Evolutionary conservation across 2,113 vertebrate species (phyloP).

Genomic region (Sturnus vulgaris): DNA sequence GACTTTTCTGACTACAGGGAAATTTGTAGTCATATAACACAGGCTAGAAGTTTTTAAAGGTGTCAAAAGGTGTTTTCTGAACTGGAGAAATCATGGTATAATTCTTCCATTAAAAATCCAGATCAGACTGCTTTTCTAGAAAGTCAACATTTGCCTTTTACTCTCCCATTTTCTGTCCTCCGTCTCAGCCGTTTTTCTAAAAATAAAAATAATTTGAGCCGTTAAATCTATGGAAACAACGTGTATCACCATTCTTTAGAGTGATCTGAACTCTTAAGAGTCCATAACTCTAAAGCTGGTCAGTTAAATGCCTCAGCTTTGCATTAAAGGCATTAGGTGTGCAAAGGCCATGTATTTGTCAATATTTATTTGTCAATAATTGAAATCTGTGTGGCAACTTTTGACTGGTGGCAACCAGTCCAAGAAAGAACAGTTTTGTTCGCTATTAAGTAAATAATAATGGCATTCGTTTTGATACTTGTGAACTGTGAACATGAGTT

Average conservation of each 20-base stretch:
- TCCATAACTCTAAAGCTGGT: not conserved
- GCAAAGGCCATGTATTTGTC: not conserved
- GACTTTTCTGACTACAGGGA: not conserved
- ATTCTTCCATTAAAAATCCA: not conserved
- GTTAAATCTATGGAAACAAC: not conserved
- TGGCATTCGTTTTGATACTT: not conserved
- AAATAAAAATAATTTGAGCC: not conserved
- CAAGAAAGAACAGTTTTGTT: not conserved
- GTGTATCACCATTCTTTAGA: not conserved
- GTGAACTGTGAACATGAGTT: not conserved
- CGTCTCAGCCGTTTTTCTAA: not conserved
- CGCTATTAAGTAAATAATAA: not conserved
- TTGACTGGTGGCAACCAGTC: not conserved
- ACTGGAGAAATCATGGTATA: not conserved
- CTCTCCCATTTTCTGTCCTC: not conserved
- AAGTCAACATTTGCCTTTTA: not conserved
- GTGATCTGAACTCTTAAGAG: not conserved
- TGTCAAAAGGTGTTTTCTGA: not conserved
- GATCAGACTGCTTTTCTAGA: not conserved
- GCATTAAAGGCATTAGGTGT: not conserved
- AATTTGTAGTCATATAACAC: not conserved
- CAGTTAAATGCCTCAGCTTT: not conserved
- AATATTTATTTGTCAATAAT: not conserved
- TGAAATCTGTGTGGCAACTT: not conserved
- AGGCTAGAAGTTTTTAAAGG: not conserved